Percentiles rank a stretch among this genome's conserved stretches.
Evolutionary conservation across 2,113 vertebrate genomes (phyloP).

Genomic region (Choloepus hoffmanni): DNA sequence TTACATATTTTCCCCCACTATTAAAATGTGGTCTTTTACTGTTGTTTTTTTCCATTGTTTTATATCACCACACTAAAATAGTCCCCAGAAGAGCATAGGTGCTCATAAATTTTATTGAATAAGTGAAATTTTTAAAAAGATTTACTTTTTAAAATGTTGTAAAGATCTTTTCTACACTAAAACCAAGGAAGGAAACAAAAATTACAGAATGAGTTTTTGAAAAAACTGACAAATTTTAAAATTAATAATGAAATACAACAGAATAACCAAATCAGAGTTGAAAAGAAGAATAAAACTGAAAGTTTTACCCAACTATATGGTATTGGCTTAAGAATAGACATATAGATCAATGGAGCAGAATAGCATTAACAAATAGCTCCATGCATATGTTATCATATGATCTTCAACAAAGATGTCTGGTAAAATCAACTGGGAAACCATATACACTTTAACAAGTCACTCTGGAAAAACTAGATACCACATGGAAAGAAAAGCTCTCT

Average conservation of each 20-base stretch:
- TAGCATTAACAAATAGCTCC: background rate
- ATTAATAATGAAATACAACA: background rate
- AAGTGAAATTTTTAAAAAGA: background rate
- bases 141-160: background rate
- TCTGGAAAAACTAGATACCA: background rate
- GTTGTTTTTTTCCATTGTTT: background rate
- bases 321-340: background rate
- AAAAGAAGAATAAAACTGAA: background rate
- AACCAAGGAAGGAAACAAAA: background rate
- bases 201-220: background rate
- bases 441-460: constrained; percentile 21
- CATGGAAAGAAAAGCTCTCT: background rate
- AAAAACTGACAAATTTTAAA: constrained; percentile 45
- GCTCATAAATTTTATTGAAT: background rate
- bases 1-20: background rate
- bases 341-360: background rate
- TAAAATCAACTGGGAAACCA: background rate
- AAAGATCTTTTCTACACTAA: background rate
- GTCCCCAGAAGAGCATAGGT: background rate
- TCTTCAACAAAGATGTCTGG: background rate
- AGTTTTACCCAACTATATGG: background rate
- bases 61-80: background rate
- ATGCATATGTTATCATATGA: background rate
- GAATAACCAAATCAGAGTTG: background rate
- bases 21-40: background rate